A percentile compares a stretch with the other conserved stretches of the same genome.
These are phyloP conservation scores for Calephelis nemesis DNA, from an alignment of 1,140 invertebrate genomes.

Conservation along the genomic window DNA sequence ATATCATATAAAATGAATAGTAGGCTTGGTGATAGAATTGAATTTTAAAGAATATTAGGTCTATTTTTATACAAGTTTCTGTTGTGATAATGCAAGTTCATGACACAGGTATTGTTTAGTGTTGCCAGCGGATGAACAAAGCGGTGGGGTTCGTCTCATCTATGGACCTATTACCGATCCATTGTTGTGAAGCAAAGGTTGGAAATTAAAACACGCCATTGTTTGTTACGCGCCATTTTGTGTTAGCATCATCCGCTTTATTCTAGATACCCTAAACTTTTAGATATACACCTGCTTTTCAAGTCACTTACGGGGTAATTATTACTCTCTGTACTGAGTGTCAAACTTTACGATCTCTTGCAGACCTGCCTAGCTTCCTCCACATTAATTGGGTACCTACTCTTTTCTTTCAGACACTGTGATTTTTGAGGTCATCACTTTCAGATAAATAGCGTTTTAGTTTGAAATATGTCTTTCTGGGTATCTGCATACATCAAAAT, in stretches of 20 bases:
- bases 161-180: constrained; percentile 61
- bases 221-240: constrained; percentile 47
- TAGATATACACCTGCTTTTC: neutral
- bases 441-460: no score
- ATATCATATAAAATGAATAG: no score
- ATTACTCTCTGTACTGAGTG: no score
- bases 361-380: no score
- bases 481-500: no score
- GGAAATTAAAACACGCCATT: constrained; percentile 74
- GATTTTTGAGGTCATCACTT: no score
- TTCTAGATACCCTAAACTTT: neutral
- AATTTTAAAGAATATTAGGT: no score
- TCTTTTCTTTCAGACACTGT: no score
- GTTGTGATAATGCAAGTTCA: constrained; percentile 71
- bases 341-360: no score
- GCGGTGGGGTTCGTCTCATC: constrained; percentile 61
- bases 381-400: no score
- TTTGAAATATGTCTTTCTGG: no score
- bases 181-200: constrained; percentile 62
- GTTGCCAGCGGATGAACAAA: constrained; percentile 55
- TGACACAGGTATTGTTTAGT: constrained; percentile 68
- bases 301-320: neutral
- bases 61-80: neutral
- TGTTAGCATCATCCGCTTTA: constrained; percentile 4
- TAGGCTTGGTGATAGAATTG: no score